A percentile compares a stretch with the other conserved stretches of the same genome.
phyloP scores from a whole-genome alignment of 1,140 invertebrate species.

The Melanaphis sacchari region DNA sequence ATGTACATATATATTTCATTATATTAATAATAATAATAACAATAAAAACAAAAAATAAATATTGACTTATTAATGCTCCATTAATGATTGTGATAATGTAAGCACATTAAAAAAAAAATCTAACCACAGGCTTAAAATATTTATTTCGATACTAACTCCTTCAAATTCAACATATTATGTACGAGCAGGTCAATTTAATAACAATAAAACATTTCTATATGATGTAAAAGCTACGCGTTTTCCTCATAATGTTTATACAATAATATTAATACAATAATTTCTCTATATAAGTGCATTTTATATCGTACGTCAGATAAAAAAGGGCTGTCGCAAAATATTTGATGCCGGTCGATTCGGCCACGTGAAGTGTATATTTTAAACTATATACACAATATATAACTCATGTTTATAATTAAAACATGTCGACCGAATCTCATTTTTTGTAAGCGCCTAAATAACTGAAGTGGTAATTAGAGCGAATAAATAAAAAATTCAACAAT shows the following conservation, averaged over 20 bases:
- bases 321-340: conserved; percentile 28
- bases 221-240: conserved; percentile 34
- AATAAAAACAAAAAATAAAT: not conserved
- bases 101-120: conserved; percentile 9
- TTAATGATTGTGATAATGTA: conserved; percentile 20
- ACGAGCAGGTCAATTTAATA: conserved; percentile 2
- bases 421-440: conserved; percentile 30
- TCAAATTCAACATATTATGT: conserved; percentile 33
- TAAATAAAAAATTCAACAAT: conserved; percentile 48
- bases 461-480: conserved; percentile 39
- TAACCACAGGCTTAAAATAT: not conserved
- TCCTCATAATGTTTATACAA: conserved; percentile 35
- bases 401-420: conserved; percentile 26
- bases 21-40: conserved; percentile 1
- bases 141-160: conserved; percentile 33
- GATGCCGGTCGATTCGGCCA: not conserved
- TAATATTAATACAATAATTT: conserved; percentile 30
- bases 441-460: conserved; percentile 44
- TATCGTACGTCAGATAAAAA: conserved; percentile 44
- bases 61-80: not conserved
- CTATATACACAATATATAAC: not conserved
- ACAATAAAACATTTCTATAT: conserved; percentile 46
- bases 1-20: not conserved
- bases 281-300: conserved; percentile 43
- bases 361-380: not conserved